Percentiles rank a stretch among this genome's conserved stretches.
Evolutionary conservation across 2,797 vertebrate species (phyloP).

Genomic region (Bradypus variegatus): DNA sequence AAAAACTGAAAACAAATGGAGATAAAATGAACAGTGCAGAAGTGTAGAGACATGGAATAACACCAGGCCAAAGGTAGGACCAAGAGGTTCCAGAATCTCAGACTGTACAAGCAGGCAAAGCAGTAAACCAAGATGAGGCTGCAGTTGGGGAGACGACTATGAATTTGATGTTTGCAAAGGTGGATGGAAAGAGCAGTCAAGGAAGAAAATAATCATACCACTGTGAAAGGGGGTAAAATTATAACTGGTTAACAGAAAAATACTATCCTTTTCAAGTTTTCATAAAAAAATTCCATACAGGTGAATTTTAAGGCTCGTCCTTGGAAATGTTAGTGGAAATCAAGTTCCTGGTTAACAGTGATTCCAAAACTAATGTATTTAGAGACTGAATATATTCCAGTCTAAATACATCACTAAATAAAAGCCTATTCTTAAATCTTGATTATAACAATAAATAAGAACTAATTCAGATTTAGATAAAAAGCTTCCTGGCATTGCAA

Average conservation of each 20-base stretch:
- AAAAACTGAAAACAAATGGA: background rate
- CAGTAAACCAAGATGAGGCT: slow-evolving; percentile 27
- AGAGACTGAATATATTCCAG: background rate
- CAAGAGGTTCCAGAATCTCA: background rate
- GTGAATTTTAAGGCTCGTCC: background rate
- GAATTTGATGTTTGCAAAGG: background rate
- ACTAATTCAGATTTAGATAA: background rate
- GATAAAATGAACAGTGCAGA: background rate
- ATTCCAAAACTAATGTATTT: background rate
- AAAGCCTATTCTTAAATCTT: background rate
- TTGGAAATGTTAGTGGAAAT: background rate
- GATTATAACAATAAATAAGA: background rate
- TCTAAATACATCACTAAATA: background rate
- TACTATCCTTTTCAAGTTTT: background rate
- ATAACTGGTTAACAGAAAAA: slow-evolving; percentile 33
- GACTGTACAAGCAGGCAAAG: background rate
- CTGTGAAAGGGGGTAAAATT: background rate
- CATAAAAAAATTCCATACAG: background rate
- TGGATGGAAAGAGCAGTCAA: background rate
- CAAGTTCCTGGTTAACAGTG: background rate
- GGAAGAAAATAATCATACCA: background rate
- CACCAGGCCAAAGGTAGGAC: background rate
- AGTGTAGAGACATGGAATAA: background rate
- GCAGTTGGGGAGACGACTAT: background rate
- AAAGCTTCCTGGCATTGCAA: background rate